Evolutionary conservation across 2,113 vertebrate genomes (phyloP), one percentile per base, ranked within the genome.

Genomic region (Acanthochromis polyacanthus): DNA sequence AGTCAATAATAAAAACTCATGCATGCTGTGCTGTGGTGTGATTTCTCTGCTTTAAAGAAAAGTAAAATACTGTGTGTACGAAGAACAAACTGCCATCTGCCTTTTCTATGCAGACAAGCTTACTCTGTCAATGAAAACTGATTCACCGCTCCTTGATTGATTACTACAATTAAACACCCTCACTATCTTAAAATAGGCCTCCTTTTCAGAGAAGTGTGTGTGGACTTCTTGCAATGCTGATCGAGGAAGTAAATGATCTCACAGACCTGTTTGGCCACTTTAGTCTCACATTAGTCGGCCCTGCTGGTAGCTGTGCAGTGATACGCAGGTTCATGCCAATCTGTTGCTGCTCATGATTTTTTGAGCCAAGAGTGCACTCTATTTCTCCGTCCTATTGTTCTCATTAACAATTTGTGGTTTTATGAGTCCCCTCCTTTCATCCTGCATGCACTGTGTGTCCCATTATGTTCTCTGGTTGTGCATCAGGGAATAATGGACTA

Each of bases 81-180:
- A 36, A 61, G n/a, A 74, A 57, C 40, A 51, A 55, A 61, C 62
- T 28, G 50, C 22, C 38, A 60, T 75, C n/a, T n/a, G n/a, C 0
- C 0, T 65, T 75, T 78, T 78, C 36, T 25, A 23, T 52, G 64
- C 30, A 78, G 74, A 52, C n/a, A 32, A 23, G 68, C 52, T 15
- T 51, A 46, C 58, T 64, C 68, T 77, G 66, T 85, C 71, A 71
- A 16, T 64, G 46, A 80, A 79, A 78, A 80, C 58, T 72, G 79
- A 83, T 68, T 84, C 72, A 87, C 71, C 4, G 22, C 66, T 59
- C 48, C 20, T 64, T 80, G 82, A 91, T 80, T 83, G 81, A 90
- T 88, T 68, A 77, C 75, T 73, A 68, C 69, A 89, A 82, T 90
- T 88, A 90, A 56, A 72, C 77, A 86, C 64, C 75, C 79, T 71